Evolutionary conservation across 2,797 vertebrate species (phyloP).

Genomic region (Odontamblyopus rebecca): DNA sequence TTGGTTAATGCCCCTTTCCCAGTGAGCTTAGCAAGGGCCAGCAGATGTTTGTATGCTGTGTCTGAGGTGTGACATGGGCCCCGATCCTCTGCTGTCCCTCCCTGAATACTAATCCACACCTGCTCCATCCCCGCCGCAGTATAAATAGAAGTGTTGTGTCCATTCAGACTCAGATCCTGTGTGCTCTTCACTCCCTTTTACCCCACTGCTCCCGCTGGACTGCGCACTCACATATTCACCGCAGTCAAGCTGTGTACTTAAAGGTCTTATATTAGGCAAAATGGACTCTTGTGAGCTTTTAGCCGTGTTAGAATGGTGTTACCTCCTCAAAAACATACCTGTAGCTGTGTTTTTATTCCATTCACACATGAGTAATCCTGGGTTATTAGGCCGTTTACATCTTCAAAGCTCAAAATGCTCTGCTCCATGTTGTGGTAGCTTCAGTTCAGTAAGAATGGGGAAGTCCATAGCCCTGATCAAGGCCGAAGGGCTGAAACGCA

Average conservation of each 20-base stretch:
- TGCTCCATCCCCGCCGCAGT: slow-evolving; percentile 46
- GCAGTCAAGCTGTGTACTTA: slow-evolving; percentile 19
- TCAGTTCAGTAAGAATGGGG: no score
- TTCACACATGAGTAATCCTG: no score
- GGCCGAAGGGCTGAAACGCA: no score
- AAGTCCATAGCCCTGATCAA: no score
- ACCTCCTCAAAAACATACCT: no score
- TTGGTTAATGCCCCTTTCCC: background rate
- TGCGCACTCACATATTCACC: slow-evolving; percentile 21
- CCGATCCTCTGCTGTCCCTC: slow-evolving; percentile 50
- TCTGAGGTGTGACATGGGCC: slow-evolving; percentile 69
- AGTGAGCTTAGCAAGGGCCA: background rate
- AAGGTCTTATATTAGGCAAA: no score
- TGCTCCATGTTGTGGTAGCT: no score
- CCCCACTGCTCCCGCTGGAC: slow-evolving; percentile 35
- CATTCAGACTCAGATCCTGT: slow-evolving; percentile 55
- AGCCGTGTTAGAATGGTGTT: no score
- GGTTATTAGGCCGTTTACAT: no score
- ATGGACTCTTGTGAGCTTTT: no score
- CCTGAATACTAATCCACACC: slow-evolving; percentile 78
- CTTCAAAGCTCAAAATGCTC: no score
- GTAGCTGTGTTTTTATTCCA: no score
- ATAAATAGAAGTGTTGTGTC: slow-evolving; percentile 70
- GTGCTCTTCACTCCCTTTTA: slow-evolving; percentile 37
- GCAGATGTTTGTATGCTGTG: slow-evolving; percentile 50